Evolutionary conservation across 1,140 invertebrate species (phyloP).

Genomic region (Drosophila subobscura): DNA sequence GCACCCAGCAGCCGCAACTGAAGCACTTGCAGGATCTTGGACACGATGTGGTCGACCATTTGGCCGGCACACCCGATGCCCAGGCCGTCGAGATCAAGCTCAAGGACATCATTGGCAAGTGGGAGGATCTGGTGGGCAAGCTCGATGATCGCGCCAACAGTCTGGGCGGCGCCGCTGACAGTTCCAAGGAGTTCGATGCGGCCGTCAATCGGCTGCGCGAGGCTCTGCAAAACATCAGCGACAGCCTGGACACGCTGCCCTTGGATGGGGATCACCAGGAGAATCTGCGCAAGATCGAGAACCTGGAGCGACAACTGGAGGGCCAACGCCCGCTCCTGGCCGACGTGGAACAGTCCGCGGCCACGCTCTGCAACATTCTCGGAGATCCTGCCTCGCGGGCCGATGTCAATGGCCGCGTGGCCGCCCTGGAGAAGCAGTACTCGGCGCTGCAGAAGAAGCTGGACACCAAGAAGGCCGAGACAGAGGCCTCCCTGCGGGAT

Average conservation of each 20-base stretch:
- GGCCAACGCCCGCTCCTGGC: conserved; percentile 93
- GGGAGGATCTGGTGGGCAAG: conserved; percentile 90
- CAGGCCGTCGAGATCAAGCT: conserved; percentile 88
- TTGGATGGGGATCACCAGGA: conserved; percentile 93
- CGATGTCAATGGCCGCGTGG: conserved; percentile 95
- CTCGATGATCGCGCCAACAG: conserved; percentile 93
- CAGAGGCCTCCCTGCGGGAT: conserved; percentile 93
- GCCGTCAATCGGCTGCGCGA: conserved; percentile 91
- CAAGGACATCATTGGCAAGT: conserved; percentile 88
- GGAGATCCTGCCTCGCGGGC: conserved; percentile 94
- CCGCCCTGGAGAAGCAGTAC: conserved; percentile 92
- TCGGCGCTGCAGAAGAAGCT: conserved; percentile 94
- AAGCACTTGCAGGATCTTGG: conserved; percentile 93
- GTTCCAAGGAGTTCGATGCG: conserved; percentile 95
- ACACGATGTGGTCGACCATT: conserved; percentile 89
- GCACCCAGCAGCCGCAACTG: conserved; percentile 94
- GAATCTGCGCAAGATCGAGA: conserved; percentile 92
- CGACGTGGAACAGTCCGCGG: conserved; percentile 93
- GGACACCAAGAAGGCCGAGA: conserved; percentile 94
- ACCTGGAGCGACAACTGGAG: conserved; percentile 94
- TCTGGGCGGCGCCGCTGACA: conserved; percentile 93
- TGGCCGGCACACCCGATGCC: conserved; percentile 90
- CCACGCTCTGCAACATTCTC: conserved; percentile 93
- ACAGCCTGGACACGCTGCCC: conserved; percentile 93
- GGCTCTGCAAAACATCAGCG: conserved; percentile 92